A percentile compares a stretch with the other conserved stretches of the same genome.
These are phyloP conservation scores for Centruroides sculpturatus DNA, from an alignment of 1,140 invertebrate species.

Conservation along the genomic window DNA sequence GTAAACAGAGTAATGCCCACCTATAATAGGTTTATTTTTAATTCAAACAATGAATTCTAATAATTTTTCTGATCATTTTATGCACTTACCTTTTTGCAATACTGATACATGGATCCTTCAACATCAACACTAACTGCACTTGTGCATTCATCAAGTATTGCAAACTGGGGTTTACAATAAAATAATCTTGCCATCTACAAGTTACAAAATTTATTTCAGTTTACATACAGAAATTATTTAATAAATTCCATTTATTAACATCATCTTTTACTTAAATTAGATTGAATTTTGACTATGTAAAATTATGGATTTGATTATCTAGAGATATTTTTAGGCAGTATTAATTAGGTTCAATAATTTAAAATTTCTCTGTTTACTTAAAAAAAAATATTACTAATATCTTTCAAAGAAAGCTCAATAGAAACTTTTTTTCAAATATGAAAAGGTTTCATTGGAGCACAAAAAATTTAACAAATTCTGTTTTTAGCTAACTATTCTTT, in stretches of 20 bases:
- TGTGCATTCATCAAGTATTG: slow-evolving; percentile 96
- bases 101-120: slow-evolving; percentile 91
- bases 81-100: slow-evolving; percentile 47
- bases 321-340: too few species aligned
- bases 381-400: too few species aligned
- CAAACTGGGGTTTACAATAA: slow-evolving; percentile 94
- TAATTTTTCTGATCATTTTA: not conserved
- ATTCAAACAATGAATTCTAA: too few species aligned
- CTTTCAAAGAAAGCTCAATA: too few species aligned
- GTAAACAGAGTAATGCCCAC: slow-evolving; percentile 92
- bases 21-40: slow-evolving; percentile 24
- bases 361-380: too few species aligned
- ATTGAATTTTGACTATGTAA: too few species aligned
- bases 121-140: slow-evolving; percentile 95
- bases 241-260: not conserved
- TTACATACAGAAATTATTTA: not conserved
- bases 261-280: not conserved
- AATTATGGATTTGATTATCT: too few species aligned
- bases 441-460: too few species aligned
- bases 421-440: too few species aligned
- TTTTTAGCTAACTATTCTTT: too few species aligned
- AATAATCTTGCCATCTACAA: slow-evolving; percentile 85
- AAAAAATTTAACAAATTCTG: too few species aligned
- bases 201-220: not conserved
- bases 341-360: too few species aligned